phyloP scores from a whole-genome alignment of 2,888 invertebrate species.

The Bugula neritina region DNA sequence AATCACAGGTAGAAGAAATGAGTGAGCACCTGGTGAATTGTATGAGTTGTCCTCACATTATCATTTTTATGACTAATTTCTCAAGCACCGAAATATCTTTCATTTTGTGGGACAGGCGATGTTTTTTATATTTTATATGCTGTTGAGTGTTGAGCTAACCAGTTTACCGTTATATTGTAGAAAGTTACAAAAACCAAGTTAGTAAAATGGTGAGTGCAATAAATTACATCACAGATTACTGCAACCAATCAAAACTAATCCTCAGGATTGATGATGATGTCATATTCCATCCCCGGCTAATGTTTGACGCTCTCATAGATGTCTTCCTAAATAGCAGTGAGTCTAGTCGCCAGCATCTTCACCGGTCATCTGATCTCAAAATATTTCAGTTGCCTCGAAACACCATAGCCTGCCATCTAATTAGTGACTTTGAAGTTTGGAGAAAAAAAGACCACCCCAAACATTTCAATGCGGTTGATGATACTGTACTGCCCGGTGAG shows the following conservation, averaged over 20 bases:
- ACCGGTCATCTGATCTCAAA: background rate
- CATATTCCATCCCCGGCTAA: slow-evolving; percentile 13
- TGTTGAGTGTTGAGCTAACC: too few species aligned
- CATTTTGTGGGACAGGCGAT: too few species aligned
- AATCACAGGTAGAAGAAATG: too few species aligned
- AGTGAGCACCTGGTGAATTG: too few species aligned
- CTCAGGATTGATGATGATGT: slow-evolving; percentile 22
- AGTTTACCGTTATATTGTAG: slow-evolving; percentile 11
- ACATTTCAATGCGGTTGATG: slow-evolving; percentile 11
- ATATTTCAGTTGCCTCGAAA: background rate
- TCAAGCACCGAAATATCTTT: too few species aligned
- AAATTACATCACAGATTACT: slow-evolving; percentile 12
- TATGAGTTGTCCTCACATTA: too few species aligned
- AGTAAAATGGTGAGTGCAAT: slow-evolving; percentile 1
- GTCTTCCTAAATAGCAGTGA: background rate
- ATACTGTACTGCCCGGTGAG: background rate
- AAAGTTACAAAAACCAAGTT: background rate
- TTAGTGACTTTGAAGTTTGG: background rate
- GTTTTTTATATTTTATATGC: too few species aligned
- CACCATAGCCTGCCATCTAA: slow-evolving; percentile 15
- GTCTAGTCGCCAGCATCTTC: background rate
- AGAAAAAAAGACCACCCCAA: slow-evolving; percentile 14
- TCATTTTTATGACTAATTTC: too few species aligned
- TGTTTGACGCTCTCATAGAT: background rate
- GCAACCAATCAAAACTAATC: background rate